phyloP scores from a whole-genome alignment of 2,113 vertebrate species.

The Rhinoptilus africanus region DNA sequence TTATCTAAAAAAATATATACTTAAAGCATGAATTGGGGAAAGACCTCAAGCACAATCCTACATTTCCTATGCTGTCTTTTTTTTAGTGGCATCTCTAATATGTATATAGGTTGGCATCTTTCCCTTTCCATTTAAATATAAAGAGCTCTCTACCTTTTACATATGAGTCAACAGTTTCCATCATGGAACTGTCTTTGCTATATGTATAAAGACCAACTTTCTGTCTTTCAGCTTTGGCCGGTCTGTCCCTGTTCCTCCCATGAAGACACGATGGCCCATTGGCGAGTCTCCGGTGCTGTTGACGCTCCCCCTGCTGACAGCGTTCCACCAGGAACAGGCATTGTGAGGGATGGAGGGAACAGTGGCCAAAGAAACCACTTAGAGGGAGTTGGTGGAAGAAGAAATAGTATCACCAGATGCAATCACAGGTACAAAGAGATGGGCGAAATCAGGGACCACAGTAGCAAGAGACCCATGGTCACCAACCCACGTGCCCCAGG shows the following conservation, averaged over 20 bases:
- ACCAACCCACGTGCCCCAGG: accelerated
- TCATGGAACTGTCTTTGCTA: background rate
- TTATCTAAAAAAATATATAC: background rate
- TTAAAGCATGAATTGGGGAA: background rate
- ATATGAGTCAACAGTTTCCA: background rate
- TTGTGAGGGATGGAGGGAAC: background rate
- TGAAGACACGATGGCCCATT: background rate
- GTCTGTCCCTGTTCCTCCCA: background rate
- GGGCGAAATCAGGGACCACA: background rate
- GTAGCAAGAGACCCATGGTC: background rate
- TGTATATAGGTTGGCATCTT: accelerated
- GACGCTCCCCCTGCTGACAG: constrained; percentile 25
- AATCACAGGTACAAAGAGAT: background rate
- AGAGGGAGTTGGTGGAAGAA: background rate
- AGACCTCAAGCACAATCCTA: background rate
- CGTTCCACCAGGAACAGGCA: background rate
- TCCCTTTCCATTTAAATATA: background rate
- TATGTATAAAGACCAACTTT: background rate
- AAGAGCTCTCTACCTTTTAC: background rate
- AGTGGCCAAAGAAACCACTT: background rate
- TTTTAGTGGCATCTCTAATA: background rate
- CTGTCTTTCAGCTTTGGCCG: background rate
- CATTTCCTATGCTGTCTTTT: background rate
- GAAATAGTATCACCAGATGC: background rate
- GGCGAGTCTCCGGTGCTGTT: background rate